These are phyloP conservation scores for Apeltes quadracus DNA, from an alignment of 2,113 vertebrate species.

Conservation along the genomic window DNA sequence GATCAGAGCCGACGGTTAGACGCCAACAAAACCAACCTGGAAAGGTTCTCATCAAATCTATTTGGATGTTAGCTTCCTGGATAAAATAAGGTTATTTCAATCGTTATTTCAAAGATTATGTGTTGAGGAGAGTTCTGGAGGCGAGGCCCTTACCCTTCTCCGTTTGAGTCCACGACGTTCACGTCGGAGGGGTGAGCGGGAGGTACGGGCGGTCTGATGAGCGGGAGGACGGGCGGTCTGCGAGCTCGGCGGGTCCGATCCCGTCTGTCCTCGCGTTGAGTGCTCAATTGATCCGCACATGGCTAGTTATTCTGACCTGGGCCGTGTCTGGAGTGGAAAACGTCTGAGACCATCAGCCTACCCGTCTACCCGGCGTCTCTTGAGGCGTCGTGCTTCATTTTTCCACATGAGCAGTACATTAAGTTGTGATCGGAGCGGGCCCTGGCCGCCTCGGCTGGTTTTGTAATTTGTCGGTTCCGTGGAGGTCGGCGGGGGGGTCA, in stretches of 20 bases:
- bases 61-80: not conserved
- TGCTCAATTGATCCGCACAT: constrained; percentile 50
- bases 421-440: constrained; percentile 20
- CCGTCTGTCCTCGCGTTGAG: constrained; percentile 49
- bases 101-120: constrained; percentile 12
- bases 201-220: no score
- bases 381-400: constrained; percentile 4
- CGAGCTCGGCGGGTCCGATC: constrained; percentile 38
- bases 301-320: constrained; percentile 36
- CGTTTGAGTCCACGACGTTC: not conserved
- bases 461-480: constrained; percentile 21
- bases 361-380: constrained; percentile 3
- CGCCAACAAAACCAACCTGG: not conserved
- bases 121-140: not conserved
- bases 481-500: constrained; percentile 16
- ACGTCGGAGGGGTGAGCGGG: not conserved
- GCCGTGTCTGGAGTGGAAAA: constrained; percentile 23
- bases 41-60: no score
- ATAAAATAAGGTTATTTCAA: not conserved
- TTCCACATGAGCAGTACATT: constrained; percentile 23
- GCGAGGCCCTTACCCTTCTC: constrained; percentile 1
- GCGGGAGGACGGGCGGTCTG: constrained; percentile 17
- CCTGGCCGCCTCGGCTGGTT: constrained; percentile 4
- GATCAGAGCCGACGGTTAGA: not conserved
- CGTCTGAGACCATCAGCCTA: constrained; percentile 30